Evolutionary conservation across 2,888 invertebrate species (phyloP).

Genomic region (Pristionchus fissidentatus): DNA sequence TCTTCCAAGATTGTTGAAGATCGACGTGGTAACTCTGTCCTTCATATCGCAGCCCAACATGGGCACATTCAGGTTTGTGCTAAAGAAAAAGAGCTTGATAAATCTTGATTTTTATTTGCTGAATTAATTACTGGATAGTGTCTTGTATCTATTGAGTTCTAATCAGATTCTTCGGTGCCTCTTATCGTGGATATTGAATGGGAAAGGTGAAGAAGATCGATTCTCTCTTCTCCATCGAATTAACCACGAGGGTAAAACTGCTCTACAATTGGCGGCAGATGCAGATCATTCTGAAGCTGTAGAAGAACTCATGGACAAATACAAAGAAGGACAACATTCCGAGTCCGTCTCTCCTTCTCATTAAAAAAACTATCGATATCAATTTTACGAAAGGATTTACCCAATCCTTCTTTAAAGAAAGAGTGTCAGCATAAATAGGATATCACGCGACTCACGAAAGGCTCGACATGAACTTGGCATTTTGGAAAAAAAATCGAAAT

Average conservation of each 20-base stretch:
- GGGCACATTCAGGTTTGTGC: background rate
- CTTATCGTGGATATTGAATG: background rate
- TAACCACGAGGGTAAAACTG: slow-evolving; percentile 62
- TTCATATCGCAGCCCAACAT: slow-evolving; percentile 43
- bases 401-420: too few species aligned
- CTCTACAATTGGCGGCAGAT: slow-evolving; percentile 58
- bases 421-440: background rate
- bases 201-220: background rate
- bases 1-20: background rate
- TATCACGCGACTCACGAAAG: too few species aligned
- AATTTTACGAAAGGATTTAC: too few species aligned
- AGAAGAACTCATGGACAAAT: background rate
- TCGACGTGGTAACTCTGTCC: slow-evolving; percentile 15
- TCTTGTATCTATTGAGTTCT: too few species aligned
- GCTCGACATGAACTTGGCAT: too few species aligned
- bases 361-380: too few species aligned
- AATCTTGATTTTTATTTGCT: too few species aligned
- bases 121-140: too few species aligned
- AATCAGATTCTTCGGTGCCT: background rate
- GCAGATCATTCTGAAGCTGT: slow-evolving; percentile 57
- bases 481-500: too few species aligned
- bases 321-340: background rate
- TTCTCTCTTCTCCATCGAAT: background rate
- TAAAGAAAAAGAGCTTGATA: too few species aligned
- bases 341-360: too few species aligned